These are phyloP conservation scores for Patiria miniata DNA, from an alignment of 35 echinoderm and acorn worm species.

Conservation along the genomic window DNA sequence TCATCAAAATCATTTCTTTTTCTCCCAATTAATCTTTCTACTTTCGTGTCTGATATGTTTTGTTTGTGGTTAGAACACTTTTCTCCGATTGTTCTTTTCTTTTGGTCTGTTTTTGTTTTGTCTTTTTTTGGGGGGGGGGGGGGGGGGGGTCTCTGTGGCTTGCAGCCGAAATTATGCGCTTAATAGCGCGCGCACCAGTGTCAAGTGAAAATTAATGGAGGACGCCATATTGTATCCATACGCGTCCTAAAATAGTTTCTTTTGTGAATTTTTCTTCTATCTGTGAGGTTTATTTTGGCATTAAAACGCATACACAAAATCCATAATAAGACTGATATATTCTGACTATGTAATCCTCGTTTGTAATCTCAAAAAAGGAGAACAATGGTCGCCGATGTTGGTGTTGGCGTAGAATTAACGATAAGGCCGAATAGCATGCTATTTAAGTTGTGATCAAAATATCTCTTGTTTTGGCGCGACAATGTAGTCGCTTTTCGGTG, in stretches of 20 bases:
- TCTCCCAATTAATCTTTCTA: no score
- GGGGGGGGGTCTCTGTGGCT: no score
- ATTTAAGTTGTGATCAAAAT: slow-evolving; percentile 15
- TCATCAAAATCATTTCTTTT: no score
- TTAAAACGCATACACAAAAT: background rate
- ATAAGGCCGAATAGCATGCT: background rate
- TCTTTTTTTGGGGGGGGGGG: no score
- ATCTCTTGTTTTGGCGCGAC: slow-evolving; percentile 30
- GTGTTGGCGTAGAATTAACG: background rate
- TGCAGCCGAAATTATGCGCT: no score
- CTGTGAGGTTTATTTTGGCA: background rate
- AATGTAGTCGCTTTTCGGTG: slow-evolving; percentile 13
- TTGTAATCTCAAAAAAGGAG: background rate
- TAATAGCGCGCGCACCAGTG: background rate
- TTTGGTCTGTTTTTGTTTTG: no score
- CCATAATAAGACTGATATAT: background rate
- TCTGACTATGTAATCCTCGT: background rate
- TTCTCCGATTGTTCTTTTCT: no score
- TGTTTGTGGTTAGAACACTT: no score
- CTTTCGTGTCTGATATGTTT: no score
- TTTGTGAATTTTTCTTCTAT: slow-evolving; percentile 5
- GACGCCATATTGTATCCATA: slow-evolving; percentile 11
- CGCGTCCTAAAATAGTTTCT: slow-evolving; percentile 1
- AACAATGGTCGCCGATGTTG: background rate
- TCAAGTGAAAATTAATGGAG: slow-evolving; percentile 20